These are phyloP conservation scores for Operophtera brumata DNA, from an alignment of 2,888 invertebrate species.

Conservation along the genomic window DNA sequence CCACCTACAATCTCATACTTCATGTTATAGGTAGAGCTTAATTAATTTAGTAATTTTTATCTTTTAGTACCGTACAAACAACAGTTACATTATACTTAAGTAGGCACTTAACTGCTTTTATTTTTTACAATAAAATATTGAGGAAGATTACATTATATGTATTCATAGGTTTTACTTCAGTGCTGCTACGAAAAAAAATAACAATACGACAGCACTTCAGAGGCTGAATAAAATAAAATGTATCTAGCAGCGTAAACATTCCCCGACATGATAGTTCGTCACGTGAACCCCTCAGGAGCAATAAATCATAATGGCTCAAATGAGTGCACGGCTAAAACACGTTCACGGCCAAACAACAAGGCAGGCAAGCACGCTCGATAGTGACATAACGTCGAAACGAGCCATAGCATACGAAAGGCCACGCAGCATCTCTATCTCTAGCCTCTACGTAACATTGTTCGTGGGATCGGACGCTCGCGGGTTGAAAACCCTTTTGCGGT, in stretches of 20 bases:
- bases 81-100: too few relatives aligned
- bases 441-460: conserved; percentile 64
- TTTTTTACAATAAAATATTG: too few relatives aligned
- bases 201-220: too few relatives aligned
- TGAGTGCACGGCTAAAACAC: conserved; percentile 58
- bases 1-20: too few relatives aligned
- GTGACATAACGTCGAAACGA: conserved; percentile 73
- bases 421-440: conserved; percentile 77
- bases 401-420: conserved; percentile 66
- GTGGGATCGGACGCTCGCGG: conserved; percentile 63
- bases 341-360: conserved; percentile 73
- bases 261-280: conserved; percentile 35
- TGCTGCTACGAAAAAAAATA: too few relatives aligned
- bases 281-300: conserved; percentile 42
- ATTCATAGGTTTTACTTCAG: too few relatives aligned
- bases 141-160: too few relatives aligned
- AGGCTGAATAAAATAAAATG: conserved; percentile 15
- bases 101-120: too few relatives aligned
- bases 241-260: conserved; percentile 6
- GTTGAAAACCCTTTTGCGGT: conserved; percentile 75
- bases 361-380: conserved; percentile 68
- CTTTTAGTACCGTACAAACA: too few relatives aligned
- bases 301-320: conserved; percentile 51
- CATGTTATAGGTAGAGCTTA: too few relatives aligned
- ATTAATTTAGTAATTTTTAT: too few relatives aligned